These are phyloP conservation scores for Drosophila asahinai DNA, from an alignment of 1,140 invertebrate genomes.

Conservation along the genomic window DNA sequence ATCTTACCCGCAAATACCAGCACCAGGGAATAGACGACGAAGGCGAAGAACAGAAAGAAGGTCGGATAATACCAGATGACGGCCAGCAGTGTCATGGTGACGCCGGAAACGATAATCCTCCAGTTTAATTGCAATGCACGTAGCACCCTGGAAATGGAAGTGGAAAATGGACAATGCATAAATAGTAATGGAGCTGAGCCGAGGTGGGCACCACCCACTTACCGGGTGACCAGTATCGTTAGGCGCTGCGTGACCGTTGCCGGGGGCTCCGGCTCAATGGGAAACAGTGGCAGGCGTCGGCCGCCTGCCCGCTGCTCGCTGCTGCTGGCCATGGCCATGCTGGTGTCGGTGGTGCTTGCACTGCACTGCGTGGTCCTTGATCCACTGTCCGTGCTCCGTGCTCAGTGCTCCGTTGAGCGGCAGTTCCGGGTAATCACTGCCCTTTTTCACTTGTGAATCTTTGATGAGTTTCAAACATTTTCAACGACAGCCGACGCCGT, in stretches of 20 bases:
- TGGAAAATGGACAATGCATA: conserved; percentile 4
- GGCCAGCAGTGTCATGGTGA: conserved; percentile 75
- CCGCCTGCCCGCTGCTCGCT: conserved; percentile 22
- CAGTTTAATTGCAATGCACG: conserved; percentile 82
- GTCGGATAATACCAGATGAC: conserved; percentile 84
- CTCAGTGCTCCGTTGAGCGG: not conserved
- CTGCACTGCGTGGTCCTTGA: conserved; percentile 1
- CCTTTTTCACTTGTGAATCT: conserved; percentile 59
- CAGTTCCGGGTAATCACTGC: conserved; percentile 19
- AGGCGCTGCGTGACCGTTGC: conserved; percentile 62
- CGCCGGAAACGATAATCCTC: conserved; percentile 78
- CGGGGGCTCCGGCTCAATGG: conserved; percentile 70
- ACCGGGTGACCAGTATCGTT: conserved; percentile 63
- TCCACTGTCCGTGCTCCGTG: conserved; percentile 15
- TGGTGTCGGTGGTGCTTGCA: not conserved
- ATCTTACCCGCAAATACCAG: conserved; percentile 79
- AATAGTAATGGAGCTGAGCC: too few relatives aligned
- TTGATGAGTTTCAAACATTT: conserved; percentile 78
- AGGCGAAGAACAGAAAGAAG: conserved; percentile 83
- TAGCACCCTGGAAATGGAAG: conserved; percentile 39
- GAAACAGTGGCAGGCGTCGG: conserved; percentile 73
- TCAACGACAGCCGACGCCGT: conserved; percentile 28
- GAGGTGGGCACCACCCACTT: conserved; percentile 8
- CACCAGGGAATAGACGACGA: conserved; percentile 78
- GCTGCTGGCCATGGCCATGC: conserved; percentile 35